Base-by-base conservation (phyloP, 2,888 invertebrate species). In the Entomobrya proxima region DNA sequence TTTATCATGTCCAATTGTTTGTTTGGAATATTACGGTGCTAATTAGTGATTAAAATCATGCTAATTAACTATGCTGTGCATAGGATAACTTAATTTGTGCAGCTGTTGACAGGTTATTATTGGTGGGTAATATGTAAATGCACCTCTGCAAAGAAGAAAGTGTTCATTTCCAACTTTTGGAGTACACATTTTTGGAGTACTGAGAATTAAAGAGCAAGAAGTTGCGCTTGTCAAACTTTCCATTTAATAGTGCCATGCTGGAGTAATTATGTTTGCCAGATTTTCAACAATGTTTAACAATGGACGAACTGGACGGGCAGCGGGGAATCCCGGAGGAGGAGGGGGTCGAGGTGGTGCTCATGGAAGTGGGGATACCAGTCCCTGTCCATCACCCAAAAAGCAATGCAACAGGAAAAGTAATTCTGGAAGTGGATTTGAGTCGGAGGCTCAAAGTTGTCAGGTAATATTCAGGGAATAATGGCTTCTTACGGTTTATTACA, bases 231-330 rank as follows among this genome's bases (percentile, higher is more conserved):
- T n/a, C n/a, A n/a, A n/a, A n/a, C n/a, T n/a, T n/a, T n/a, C n/a
- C n/a, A n/a, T n/a, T n/a, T n/a, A n/a, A n/a, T n/a, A n/a, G 35
- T 15, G 40, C 37, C 0, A 83, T 77, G 76, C 32, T 67, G 24
- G 40, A 64, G 32, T 27, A 67, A 83, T 55, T 78, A 88, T 88
- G 88, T 88, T 88, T 72, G 81, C 86, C 0, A 81, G 85, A 61
- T 88, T 88, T 75, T 88, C 88, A 35, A 88, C 85, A 40, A 88
- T 88, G 88, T 86, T 88, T 69, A 82, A 85, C 47, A 81, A 86
- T 55, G 86, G 87, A 32, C 80, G 88, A 74, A 78, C 72, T 30
- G 85, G 78, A 18, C 44, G 84, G 64, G 67, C 64, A 50, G 80
- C 75, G 24, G 82, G 85, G 58, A 81, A 75, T 64, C 69, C 80